phyloP scores from a whole-genome alignment of 2,113 vertebrate species.

The Dryoscopus gambensis region DNA sequence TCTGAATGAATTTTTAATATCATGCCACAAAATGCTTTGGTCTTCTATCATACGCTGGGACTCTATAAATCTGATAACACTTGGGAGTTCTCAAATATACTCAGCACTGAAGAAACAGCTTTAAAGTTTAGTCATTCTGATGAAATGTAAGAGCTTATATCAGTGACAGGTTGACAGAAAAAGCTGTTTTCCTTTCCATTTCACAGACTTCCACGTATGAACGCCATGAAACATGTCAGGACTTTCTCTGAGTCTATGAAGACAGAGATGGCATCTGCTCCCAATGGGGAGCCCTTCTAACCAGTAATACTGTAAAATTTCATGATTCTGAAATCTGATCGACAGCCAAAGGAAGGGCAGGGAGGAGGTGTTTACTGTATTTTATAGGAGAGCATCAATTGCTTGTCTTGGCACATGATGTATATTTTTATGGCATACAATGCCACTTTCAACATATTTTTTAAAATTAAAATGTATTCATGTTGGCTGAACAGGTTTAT shows the following conservation, averaged over 20 bases:
- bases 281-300: slow-evolving; percentile 76
- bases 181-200: slow-evolving; percentile 88
- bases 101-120: slow-evolving; percentile 77
- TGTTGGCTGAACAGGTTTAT: slow-evolving; percentile 50
- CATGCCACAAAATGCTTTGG: slow-evolving; percentile 74
- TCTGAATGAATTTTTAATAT: slow-evolving; percentile 81
- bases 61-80: slow-evolving; percentile 80
- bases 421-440: slow-evolving; percentile 66
- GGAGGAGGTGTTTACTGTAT: slow-evolving; percentile 73
- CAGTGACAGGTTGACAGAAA: slow-evolving; percentile 88
- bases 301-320: slow-evolving; percentile 78
- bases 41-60: slow-evolving; percentile 75
- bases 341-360: slow-evolving; percentile 73
- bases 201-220: slow-evolving; percentile 84
- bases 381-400: slow-evolving; percentile 69
- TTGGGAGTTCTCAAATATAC: slow-evolving; percentile 79
- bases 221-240: slow-evolving; percentile 85
- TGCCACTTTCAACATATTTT: slow-evolving; percentile 39
- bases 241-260: slow-evolving; percentile 79
- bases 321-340: slow-evolving; percentile 76
- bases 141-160: slow-evolving; percentile 82
- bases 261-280: slow-evolving; percentile 80
- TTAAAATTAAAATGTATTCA: not conserved
- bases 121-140: slow-evolving; percentile 85
- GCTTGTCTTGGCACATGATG: slow-evolving; percentile 74